A percentile compares a stretch with the other conserved stretches of the same genome.
phyloP scores from a whole-genome alignment of 2,888 invertebrate species.

The Ceraclea dissimilis region DNA sequence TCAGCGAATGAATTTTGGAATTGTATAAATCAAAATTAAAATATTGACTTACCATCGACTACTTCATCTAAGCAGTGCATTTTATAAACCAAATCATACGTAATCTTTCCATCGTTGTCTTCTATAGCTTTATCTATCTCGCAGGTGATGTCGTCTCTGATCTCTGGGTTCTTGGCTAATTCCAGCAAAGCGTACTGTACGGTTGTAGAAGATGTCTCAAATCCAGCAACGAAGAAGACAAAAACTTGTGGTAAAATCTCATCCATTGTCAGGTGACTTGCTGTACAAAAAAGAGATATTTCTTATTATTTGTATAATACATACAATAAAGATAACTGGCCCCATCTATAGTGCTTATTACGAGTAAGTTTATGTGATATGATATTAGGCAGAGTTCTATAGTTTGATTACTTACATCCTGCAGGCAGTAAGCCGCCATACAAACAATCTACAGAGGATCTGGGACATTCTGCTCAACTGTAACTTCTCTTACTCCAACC shows the following conservation, averaged over 20 bases:
- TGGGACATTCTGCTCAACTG: too few relatives aligned
- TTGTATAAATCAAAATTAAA: not conserved
- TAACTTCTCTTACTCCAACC: too few relatives aligned
- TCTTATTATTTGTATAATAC: too few relatives aligned
- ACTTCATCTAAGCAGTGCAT: conserved; percentile 44
- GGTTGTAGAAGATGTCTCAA: conserved; percentile 47
- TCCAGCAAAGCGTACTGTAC: conserved; percentile 42
- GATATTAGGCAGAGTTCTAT: too few relatives aligned
- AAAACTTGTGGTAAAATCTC: conserved; percentile 37
- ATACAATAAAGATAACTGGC: too few relatives aligned
- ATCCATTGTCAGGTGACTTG: not conserved
- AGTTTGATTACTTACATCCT: too few relatives aligned
- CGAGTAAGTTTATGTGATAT: too few relatives aligned
- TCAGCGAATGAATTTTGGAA: too few relatives aligned
- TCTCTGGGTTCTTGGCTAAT: conserved; percentile 38
- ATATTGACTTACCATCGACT: conserved; percentile 34
- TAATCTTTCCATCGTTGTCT: conserved; percentile 34
- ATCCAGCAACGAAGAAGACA: conserved; percentile 47
- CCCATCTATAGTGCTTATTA: too few relatives aligned
- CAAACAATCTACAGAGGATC: too few relatives aligned
- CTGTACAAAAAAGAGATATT: conserved; percentile 3
- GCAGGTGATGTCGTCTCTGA: conserved; percentile 36
- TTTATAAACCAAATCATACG: conserved; percentile 40
- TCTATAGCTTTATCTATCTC: conserved; percentile 37
- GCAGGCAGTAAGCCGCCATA: too few relatives aligned